phyloP scores from a whole-genome alignment of 2,888 invertebrate species.

The Acanthopleura granulata region DNA sequence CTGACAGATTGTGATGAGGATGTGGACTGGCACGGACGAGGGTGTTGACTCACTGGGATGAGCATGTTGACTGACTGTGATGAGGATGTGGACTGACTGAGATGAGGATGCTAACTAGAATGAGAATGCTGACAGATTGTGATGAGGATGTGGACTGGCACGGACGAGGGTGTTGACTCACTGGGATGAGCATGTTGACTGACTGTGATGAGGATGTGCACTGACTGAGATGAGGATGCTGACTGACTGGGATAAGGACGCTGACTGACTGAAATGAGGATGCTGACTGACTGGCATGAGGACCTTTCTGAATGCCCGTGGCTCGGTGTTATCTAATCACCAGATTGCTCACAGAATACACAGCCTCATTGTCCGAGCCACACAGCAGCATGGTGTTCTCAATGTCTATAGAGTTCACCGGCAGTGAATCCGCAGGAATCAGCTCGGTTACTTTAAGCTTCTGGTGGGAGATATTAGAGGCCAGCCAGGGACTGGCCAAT shows the following conservation, averaged over 20 bases:
- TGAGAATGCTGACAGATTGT: too few species aligned
- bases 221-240: too few species aligned
- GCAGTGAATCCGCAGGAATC: slow-evolving; percentile 80
- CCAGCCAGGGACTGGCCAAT: slow-evolving; percentile 75
- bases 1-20: too few species aligned
- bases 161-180: too few species aligned
- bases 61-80: too few species aligned
- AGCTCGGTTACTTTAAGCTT: slow-evolving; percentile 79
- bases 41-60: too few species aligned
- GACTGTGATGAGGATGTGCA: not conserved
- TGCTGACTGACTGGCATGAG: not conserved
- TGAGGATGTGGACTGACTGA: too few species aligned
- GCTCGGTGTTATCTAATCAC: slow-evolving; percentile 32
- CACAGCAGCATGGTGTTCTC: slow-evolving; percentile 82
- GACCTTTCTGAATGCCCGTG: not conserved
- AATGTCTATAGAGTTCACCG: slow-evolving; percentile 87
- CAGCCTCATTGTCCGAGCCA: slow-evolving; percentile 90
- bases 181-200: too few species aligned
- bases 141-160: too few species aligned
- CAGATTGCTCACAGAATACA: slow-evolving; percentile 78
- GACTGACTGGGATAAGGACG: too few species aligned
- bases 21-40: too few species aligned
- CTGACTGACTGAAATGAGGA: not conserved
- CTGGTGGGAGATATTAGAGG: slow-evolving; percentile 78
- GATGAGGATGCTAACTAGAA: too few species aligned